These are phyloP conservation scores for Coptotermes formosanus DNA, from an alignment of 1,140 invertebrate genomes.

Conservation along the genomic window DNA sequence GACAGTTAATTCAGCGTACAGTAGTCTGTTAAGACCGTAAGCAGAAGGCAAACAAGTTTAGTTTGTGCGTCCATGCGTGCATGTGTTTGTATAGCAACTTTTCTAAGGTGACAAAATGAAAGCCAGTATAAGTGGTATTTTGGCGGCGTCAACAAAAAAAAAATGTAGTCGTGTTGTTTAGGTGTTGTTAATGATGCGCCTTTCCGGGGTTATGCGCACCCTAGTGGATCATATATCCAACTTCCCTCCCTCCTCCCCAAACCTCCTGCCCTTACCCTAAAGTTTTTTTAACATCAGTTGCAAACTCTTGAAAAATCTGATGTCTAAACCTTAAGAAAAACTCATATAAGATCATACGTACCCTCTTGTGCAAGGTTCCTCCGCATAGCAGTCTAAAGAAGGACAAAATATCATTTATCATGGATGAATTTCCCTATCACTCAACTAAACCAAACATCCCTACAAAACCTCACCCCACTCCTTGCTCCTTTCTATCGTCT, in stretches of 20 bases:
- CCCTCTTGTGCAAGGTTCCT: background rate
- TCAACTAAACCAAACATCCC: slow-evolving; percentile 15
- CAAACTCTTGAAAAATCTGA: slow-evolving; percentile 7
- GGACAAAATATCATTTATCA: background rate
- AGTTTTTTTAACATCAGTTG: background rate
- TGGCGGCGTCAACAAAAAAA: background rate
- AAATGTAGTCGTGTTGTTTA: background rate
- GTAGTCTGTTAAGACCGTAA: slow-evolving; percentile 5
- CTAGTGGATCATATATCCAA: background rate
- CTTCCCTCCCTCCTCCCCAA: background rate
- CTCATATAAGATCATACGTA: background rate
- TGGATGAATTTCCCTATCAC: slow-evolving; percentile 13
- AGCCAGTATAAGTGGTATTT: background rate
- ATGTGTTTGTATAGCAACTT: slow-evolving; percentile 2
- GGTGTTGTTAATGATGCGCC: background rate
- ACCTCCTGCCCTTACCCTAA: background rate
- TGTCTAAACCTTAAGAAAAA: background rate
- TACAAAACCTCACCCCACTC: background rate
- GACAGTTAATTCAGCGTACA: background rate
- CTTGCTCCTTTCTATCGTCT: background rate
- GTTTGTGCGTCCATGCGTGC: background rate
- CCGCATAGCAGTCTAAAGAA: background rate
- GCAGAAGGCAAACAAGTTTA: slow-evolving; percentile 11
- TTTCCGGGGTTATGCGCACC: background rate
- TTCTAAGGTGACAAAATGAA: background rate